phyloP scores from a whole-genome alignment of 2,797 vertebrate species.

The Leptatherina wallacei region DNA sequence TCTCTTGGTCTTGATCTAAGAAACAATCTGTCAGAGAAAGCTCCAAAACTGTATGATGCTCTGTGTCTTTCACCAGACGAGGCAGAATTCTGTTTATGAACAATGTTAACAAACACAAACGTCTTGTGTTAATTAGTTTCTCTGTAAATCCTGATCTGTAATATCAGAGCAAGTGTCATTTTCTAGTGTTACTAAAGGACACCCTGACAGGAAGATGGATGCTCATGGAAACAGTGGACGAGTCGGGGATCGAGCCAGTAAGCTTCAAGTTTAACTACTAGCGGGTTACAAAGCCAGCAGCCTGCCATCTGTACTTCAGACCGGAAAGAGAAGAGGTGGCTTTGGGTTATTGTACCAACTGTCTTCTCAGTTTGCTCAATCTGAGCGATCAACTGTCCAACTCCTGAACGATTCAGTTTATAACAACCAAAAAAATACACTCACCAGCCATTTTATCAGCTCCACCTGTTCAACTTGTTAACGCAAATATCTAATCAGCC shows the following conservation, averaged over 20 bases:
- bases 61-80: too few species aligned
- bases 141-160: neutral
- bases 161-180: neutral
- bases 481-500: too few species aligned
- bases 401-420: too few species aligned
- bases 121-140: too few species aligned
- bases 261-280: slow-evolving; percentile 28
- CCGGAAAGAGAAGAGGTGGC: neutral
- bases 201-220: slow-evolving; percentile 13
- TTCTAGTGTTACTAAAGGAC: slow-evolving; percentile 23
- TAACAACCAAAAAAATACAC: too few species aligned
- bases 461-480: too few species aligned
- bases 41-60: neutral
- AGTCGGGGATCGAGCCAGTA: slow-evolving; percentile 8
- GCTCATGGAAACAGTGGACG: slow-evolving; percentile 16
- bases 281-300: slow-evolving; percentile 23
- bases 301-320: neutral
- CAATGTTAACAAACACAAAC: neutral
- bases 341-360: neutral
- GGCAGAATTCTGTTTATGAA: too few species aligned
- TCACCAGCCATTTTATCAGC: too few species aligned
- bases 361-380: neutral
- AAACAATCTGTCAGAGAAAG: neutral
- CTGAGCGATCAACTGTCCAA: neutral
- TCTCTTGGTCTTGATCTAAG: neutral